phyloP scores from a whole-genome alignment of 92 coral and sea anemone genomes.

The Blastomussa wellsi region DNA sequence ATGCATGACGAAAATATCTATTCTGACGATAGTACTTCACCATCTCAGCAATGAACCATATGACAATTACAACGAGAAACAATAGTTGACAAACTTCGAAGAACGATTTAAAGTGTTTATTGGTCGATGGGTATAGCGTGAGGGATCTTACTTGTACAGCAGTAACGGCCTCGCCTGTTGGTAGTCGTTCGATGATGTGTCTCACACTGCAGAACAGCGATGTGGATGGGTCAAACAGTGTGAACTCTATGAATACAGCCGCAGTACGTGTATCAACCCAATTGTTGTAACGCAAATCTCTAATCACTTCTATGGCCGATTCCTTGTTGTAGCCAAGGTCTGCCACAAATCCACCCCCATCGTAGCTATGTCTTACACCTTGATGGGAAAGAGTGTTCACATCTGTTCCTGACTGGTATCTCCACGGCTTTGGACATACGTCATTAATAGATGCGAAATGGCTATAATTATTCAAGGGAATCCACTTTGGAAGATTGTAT shows the following conservation, averaged over 20 bases:
- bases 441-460: slow-evolving; percentile 28
- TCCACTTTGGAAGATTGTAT: slow-evolving; percentile 62
- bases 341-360: slow-evolving; percentile 76
- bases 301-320: slow-evolving; percentile 56
- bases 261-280: slow-evolving; percentile 69
- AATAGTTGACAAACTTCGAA: slow-evolving; percentile 74
- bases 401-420: slow-evolving; percentile 53
- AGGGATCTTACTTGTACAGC: not conserved
- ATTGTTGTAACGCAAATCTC: slow-evolving; percentile 30
- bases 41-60: slow-evolving; percentile 59
- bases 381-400: slow-evolving; percentile 42
- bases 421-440: slow-evolving; percentile 76
- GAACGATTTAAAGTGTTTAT: slow-evolving; percentile 60
- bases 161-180: slow-evolving; percentile 53
- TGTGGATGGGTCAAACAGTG: slow-evolving; percentile 70
- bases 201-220: slow-evolving; percentile 66
- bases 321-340: slow-evolving; percentile 75
- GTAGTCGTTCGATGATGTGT: slow-evolving; percentile 60
- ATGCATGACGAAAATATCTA: slow-evolving; percentile 52
- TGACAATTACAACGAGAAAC: slow-evolving; percentile 64
- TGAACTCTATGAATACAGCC: slow-evolving; percentile 70
- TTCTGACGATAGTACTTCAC: slow-evolving; percentile 67
- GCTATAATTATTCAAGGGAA: slow-evolving; percentile 50
- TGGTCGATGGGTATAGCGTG: slow-evolving; percentile 59
- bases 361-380: slow-evolving; percentile 39